A percentile compares a stretch with the other conserved stretches of the same genome.
Evolutionary conservation across 2,888 invertebrate genomes (phyloP).

Genomic region (Salpingus planirostris): DNA sequence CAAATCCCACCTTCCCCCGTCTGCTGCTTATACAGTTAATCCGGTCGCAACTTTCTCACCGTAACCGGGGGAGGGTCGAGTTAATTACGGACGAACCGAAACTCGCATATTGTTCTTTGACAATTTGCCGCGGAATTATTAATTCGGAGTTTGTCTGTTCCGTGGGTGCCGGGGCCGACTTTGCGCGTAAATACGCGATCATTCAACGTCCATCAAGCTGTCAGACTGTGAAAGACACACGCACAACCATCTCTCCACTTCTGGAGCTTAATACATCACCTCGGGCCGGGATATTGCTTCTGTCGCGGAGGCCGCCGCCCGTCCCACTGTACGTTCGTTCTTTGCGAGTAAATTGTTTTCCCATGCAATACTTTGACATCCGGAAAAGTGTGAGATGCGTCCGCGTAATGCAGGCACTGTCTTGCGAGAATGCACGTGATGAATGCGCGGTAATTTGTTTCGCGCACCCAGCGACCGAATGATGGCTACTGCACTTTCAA

Average conservation of each 20-base stretch:
- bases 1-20: no score
- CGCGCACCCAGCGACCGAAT: not conserved
- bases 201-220: constrained; percentile 35
- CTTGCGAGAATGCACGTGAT: constrained; percentile 5
- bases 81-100: constrained; percentile 3
- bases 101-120: constrained; percentile 7
- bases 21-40: no score
- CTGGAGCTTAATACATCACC: constrained; percentile 20
- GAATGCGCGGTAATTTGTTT: constrained; percentile 11
- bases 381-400: constrained; percentile 9
- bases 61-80: no score
- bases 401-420: constrained; percentile 6
- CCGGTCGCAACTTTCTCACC: no score
- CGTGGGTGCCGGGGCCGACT: constrained; percentile 18
- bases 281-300: constrained; percentile 12
- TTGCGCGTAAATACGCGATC: constrained; percentile 34
- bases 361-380: constrained; percentile 15
- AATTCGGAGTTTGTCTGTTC: constrained; percentile 9
- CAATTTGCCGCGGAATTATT: constrained; percentile 11
- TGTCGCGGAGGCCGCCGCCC: constrained; percentile 3
- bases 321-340: not conserved
- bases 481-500: not conserved
- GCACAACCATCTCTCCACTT: constrained; percentile 23
- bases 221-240: constrained; percentile 29
- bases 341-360: constrained; percentile 13